Evolutionary conservation across 2,113 vertebrate genomes (phyloP).

Genomic region (Chaetura pelagica): DNA sequence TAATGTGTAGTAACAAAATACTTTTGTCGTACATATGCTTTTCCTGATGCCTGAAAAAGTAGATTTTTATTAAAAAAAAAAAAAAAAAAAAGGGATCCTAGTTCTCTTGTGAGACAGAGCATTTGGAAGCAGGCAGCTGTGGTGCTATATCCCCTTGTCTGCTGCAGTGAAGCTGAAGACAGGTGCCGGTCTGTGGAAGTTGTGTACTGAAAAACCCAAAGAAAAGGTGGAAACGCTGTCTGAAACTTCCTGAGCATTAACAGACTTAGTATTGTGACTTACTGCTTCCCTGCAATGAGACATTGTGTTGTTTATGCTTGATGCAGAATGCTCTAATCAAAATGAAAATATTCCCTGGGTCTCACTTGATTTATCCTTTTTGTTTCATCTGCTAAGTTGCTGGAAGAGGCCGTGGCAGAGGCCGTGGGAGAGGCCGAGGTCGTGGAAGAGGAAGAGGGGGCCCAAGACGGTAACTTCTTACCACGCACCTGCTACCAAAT

Average conservation of each 20-base stretch:
- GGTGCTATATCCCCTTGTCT: neutral
- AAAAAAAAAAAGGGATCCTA: neutral
- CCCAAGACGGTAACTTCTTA: conserved; percentile 87
- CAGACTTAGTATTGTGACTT: neutral
- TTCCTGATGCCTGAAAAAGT: neutral
- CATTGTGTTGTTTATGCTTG: neutral
- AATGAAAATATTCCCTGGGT: neutral
- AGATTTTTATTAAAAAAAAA: neutral
- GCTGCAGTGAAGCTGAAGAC: neutral
- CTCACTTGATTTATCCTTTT: neutral
- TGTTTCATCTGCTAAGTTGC: conserved; percentile 82
- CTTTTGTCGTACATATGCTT: neutral
- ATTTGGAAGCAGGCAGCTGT: neutral
- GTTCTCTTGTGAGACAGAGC: neutral
- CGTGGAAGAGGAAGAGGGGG: conserved; percentile 94
- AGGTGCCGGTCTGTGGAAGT: neutral
- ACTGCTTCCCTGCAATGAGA: neutral
- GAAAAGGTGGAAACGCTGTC: neutral
- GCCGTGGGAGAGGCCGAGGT: conserved; percentile 90
- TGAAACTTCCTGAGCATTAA: neutral
- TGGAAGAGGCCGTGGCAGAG: conserved; percentile 86
- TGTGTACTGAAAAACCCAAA: neutral
- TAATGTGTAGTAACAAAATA: neutral
- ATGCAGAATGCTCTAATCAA: neutral
- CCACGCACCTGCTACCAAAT: neutral